Evolutionary conservation across 2,113 vertebrate genomes (phyloP).

Genomic region (Elephantulus edwardii): DNA sequence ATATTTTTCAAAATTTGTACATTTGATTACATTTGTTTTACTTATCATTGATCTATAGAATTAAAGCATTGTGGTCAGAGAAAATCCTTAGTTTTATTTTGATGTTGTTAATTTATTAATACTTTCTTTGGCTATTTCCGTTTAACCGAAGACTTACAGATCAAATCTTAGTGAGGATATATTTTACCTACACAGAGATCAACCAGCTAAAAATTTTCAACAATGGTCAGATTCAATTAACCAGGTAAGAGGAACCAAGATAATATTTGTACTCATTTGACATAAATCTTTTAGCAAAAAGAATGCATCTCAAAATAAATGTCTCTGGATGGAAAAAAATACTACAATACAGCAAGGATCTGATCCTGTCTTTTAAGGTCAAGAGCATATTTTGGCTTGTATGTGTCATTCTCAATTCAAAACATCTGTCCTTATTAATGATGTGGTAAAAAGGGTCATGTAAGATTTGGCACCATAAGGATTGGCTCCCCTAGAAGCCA

Average conservation of each 20-base stretch:
- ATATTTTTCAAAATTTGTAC: no score
- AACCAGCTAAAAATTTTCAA: not conserved
- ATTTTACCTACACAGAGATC: no score
- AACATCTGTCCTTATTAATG: conserved; percentile 56
- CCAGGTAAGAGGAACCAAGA: not conserved
- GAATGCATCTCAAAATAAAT: conserved; percentile 43
- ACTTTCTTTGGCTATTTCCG: not conserved
- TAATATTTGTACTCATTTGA: conserved; percentile 36
- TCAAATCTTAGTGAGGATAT: not conserved
- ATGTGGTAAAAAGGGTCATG: not conserved
- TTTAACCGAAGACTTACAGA: not conserved
- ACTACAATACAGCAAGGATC: not conserved
- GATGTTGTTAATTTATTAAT: no score
- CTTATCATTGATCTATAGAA: no score
- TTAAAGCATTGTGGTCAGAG: no score
- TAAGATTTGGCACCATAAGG: conserved; percentile 4
- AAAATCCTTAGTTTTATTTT: no score
- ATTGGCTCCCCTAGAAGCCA: conserved; percentile 30
- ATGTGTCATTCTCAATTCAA: conserved; percentile 38
- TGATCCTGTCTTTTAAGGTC: conserved; percentile 56
- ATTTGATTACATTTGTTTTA: no score
- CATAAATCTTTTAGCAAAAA: conserved; percentile 23
- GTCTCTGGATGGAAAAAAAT: not conserved
- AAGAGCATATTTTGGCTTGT: conserved; percentile 48
- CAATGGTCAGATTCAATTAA: conserved; percentile 34